Percentiles rank a stretch among this genome's conserved stretches.
Conservation (phyloP, 1,140 invertebrate genomes). For the silkworm (Bombyx mori) region ASM3026992v2 NC_085116.1:5230001-5230500, state of each 20-base stretch:
- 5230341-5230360: slow-evolving; percentile 10
- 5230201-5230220: slow-evolving; percentile 17
- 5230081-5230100: slow-evolving; percentile 12
- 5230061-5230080: not conserved
- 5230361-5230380: slow-evolving; percentile 37
- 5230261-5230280: slow-evolving; percentile 38
- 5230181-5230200: slow-evolving; percentile 29
- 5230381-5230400: slow-evolving; percentile 60
- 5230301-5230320: slow-evolving; percentile 42
- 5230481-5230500: slow-evolving; percentile 53
- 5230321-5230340: slow-evolving; percentile 18
- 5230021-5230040: not conserved
- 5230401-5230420: slow-evolving; percentile 31
- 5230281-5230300: slow-evolving; percentile 44
- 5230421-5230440: slow-evolving; percentile 56
- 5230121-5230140: slow-evolving; percentile 6
- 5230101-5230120: not conserved
- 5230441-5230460: slow-evolving; percentile 52
- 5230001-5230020: not conserved
- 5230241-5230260: slow-evolving; percentile 63
- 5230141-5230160: not conserved
- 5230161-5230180: slow-evolving; percentile 10
- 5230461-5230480: slow-evolving; percentile 42
- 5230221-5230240: slow-evolving; percentile 36
- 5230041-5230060: not conserved